Percentiles rank a stretch among this genome's conserved stretches.
These are phyloP conservation scores for Ceriagrion tenellum DNA, from an alignment of 2,888 invertebrate species.

Conservation along the genomic window DNA sequence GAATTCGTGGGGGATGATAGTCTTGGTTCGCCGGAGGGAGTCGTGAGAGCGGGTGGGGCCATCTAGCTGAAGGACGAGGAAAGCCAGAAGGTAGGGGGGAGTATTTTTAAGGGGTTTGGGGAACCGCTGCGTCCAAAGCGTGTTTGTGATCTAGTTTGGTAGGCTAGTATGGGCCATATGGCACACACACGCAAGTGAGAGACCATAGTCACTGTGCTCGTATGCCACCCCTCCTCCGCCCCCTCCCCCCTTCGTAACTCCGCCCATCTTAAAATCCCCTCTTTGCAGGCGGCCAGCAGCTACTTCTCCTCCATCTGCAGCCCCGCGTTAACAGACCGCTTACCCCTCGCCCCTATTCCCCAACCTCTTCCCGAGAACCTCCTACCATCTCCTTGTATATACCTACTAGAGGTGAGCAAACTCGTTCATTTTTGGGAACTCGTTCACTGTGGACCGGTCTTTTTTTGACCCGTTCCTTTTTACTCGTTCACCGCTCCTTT, in stretches of 20 bases:
- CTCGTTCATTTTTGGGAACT: no score
- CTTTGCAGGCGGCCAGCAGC: not conserved
- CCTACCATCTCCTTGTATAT: not conserved
- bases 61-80: not conserved
- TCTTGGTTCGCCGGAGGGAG: not conserved
- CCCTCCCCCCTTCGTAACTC: not conserved
- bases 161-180: constrained; percentile 51
- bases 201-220: not conserved
- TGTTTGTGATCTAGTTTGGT: constrained; percentile 67
- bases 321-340: not conserved
- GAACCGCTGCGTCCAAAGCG: constrained; percentile 31
- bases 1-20: not conserved
- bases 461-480: no score
- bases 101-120: constrained; percentile 8
- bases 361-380: not conserved
- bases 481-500: no score
- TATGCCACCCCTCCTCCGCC: not conserved
- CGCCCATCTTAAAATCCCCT: not conserved
- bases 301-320: not conserved
- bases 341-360: not conserved
- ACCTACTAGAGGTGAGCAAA: no score
- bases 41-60: not conserved
- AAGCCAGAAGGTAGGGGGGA: no score
- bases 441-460: no score
- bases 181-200: not conserved